phyloP scores from a whole-genome alignment of 2,113 vertebrate species.

The Trochalopteron elliotii region DNA sequence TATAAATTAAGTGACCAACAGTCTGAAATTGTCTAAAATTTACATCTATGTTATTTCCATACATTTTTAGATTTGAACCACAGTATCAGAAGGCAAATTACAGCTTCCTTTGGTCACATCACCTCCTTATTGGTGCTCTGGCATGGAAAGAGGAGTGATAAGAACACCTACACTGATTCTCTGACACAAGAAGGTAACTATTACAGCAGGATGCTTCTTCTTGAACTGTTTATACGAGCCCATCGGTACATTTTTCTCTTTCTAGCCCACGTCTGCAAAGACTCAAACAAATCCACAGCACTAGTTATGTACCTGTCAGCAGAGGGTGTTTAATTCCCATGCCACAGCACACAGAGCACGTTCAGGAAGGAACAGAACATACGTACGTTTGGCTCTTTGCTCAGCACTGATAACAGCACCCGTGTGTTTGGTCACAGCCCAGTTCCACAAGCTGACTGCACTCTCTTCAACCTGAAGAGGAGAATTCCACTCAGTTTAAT shows the following conservation, averaged over 20 bases:
- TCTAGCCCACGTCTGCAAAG: background rate
- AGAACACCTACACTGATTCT: background rate
- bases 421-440: conserved; percentile 80
- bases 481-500: background rate
- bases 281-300: background rate
- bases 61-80: background rate
- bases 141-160: background rate
- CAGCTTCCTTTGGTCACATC: background rate
- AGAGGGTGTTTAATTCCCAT: background rate
- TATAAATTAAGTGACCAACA: background rate
- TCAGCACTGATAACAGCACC: conserved; percentile 68
- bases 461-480: conserved; percentile 82
- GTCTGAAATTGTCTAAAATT: background rate
- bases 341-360: background rate
- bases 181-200: background rate
- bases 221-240: background rate
- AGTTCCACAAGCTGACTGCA: conserved; percentile 91
- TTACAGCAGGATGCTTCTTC: background rate
- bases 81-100: background rate
- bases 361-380: background rate
- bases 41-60: background rate
- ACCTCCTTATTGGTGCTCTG: background rate
- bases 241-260: background rate
- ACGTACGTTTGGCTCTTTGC: conserved; percentile 84
- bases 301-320: background rate